phyloP scores from a whole-genome alignment of 2,888 invertebrate species.

The Smittia sp. region DNA sequence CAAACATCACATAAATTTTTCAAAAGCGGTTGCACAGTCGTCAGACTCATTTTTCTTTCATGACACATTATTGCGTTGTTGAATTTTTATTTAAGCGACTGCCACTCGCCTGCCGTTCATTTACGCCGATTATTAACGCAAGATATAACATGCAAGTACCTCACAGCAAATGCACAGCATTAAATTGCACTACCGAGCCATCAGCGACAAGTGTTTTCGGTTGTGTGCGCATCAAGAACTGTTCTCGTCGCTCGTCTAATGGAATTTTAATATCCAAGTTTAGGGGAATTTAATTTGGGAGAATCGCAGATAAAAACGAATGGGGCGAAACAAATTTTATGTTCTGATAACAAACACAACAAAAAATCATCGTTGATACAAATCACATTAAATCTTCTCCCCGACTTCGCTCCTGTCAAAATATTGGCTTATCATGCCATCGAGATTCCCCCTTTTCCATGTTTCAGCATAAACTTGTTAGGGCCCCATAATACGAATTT shows the following conservation, averaged over 20 bases:
- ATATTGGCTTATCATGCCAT: conserved; percentile 4
- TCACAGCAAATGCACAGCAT: too few species aligned
- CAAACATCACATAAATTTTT: neutral
- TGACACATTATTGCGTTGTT: conserved; percentile 1
- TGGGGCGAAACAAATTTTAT: neutral
- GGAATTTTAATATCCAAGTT: neutral
- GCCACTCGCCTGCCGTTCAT: too few species aligned
- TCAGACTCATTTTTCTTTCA: conserved; percentile 6
- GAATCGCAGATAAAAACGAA: neutral
- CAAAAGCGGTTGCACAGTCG: neutral
- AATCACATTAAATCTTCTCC: conserved; percentile 2
- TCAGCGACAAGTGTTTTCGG: too few species aligned
- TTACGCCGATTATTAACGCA: too few species aligned
- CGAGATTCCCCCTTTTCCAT: neutral
- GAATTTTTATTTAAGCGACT: too few species aligned
- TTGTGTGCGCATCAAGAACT: too few species aligned
- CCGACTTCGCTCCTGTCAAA: neutral
- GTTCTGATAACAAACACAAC: neutral
- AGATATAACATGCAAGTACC: too few species aligned
- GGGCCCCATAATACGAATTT: neutral
- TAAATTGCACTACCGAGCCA: too few species aligned
- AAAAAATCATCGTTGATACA: neutral
- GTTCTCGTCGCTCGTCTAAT: neutral
- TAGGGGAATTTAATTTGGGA: neutral
- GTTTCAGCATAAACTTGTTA: conserved; percentile 4